A percentile compares a stretch with the other conserved stretches of the same genome.
Conservation (phyloP, 2,797 vertebrate genomes). For the Galago senegalensis region DNA sequence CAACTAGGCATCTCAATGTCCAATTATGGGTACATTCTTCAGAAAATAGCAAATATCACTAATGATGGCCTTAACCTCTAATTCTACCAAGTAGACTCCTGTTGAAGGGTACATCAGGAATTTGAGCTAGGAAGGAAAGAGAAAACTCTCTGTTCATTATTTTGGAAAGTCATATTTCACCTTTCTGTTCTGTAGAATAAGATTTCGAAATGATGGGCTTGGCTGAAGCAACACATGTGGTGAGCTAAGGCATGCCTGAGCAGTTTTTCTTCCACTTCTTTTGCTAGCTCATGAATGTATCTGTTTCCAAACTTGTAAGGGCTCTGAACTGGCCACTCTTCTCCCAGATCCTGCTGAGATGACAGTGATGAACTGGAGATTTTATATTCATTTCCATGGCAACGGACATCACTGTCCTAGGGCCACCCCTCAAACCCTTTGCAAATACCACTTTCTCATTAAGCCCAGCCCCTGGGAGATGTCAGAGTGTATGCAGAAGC, state of each 20-base stretch:
- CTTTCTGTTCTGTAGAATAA: neutral
- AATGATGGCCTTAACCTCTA: neutral
- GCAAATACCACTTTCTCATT: conserved; percentile 61
- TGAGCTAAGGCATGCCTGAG: conserved; percentile 49
- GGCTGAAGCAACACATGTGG: neutral
- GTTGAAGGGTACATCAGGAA: neutral
- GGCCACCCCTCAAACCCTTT: conserved; percentile 70
- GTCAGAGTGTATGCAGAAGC: neutral
- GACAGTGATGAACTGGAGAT: conserved; percentile 58
- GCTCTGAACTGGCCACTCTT: conserved; percentile 53
- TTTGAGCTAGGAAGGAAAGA: neutral
- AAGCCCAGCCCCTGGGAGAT: conserved; percentile 43
- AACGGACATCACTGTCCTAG: conserved; percentile 69
- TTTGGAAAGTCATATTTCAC: neutral
- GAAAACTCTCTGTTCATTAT: neutral
- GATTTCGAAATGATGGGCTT: neutral
- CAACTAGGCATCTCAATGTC: neutral
- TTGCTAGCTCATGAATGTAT: neutral
- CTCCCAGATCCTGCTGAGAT: conserved; percentile 65
- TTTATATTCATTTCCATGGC: conserved; percentile 72
- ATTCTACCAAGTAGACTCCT: neutral
- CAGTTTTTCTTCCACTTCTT: neutral
- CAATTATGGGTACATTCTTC: neutral
- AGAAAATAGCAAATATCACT: neutral
- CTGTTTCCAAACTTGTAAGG: conserved; percentile 58